These are phyloP conservation scores for Pristionchus japonicus DNA, from an alignment of 2,888 invertebrate species.

Conservation along the genomic window DNA sequence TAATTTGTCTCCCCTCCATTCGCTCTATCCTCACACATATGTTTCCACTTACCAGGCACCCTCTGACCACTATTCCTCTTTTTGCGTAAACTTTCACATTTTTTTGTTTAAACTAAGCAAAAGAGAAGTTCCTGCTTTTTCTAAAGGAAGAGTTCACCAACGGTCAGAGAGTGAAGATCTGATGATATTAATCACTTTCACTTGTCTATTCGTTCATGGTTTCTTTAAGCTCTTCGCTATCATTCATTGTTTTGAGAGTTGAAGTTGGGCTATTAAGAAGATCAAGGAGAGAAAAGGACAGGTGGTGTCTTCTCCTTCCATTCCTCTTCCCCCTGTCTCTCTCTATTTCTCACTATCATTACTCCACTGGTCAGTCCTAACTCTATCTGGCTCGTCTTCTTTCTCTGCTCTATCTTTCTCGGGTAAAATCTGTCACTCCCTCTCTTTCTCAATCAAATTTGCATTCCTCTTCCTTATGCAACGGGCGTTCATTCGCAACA, in stretches of 20 bases:
- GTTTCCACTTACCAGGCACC: constrained; percentile 35
- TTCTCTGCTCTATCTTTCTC: constrained; percentile 16
- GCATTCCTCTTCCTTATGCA: constrained; percentile 35
- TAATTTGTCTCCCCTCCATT: constrained; percentile 29
- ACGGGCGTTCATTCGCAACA: constrained; percentile 22
- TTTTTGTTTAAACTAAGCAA: background rate
- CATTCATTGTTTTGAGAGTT: constrained; percentile 5
- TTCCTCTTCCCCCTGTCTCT: background rate
- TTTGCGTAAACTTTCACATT: constrained; percentile 16
- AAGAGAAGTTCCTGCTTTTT: background rate
- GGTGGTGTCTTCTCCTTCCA: constrained; percentile 24
- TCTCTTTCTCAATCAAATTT: constrained; percentile 3
- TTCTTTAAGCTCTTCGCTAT: background rate
- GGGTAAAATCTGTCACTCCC: constrained; percentile 25
- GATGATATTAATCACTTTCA: background rate
- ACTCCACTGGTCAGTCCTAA: constrained; percentile 41
- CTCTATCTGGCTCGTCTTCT: background rate
- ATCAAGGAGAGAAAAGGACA: constrained; percentile 16
- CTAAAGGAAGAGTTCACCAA: background rate
- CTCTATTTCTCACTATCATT: constrained; percentile 12
- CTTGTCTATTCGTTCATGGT: background rate
- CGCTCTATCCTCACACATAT: background rate
- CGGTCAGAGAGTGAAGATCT: background rate
- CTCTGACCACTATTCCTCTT: constrained; percentile 29
- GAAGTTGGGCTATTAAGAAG: background rate